phyloP scores from a whole-genome alignment of 2,113 vertebrate genomes.

The Megaleporinus macrocephalus region DNA sequence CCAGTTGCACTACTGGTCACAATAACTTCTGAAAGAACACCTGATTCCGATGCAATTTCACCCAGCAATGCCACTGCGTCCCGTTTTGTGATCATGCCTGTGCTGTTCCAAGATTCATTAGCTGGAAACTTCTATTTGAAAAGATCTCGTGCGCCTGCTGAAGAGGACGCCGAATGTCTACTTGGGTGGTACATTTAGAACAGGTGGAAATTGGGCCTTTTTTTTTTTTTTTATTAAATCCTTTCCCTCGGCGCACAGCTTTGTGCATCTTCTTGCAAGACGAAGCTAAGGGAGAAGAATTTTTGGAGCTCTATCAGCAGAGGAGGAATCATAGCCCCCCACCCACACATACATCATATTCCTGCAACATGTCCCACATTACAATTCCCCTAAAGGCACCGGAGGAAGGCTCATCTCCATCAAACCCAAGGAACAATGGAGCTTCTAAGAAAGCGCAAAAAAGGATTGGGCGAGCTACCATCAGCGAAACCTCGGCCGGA shows the following conservation, averaged over 20 bases:
- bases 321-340: conserved; percentile 73
- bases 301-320: conserved; percentile 63
- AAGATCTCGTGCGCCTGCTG: neutral
- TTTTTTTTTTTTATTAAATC: too few species aligned
- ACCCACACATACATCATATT: conserved; percentile 66
- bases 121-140: neutral
- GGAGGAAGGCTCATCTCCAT: conserved; percentile 76
- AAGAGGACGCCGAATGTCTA: neutral
- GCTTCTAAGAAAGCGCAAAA: conserved; percentile 74
- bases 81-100: neutral
- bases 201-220: neutral
- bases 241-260: conserved; percentile 42
- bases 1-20: too few species aligned
- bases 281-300: conserved; percentile 53
- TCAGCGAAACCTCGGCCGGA: conserved; percentile 81
- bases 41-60: neutral
- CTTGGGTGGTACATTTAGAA: neutral
- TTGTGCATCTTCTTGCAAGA: conserved; percentile 53
- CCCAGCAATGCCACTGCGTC: neutral
- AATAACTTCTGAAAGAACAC: too few species aligned
- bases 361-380: conserved; percentile 74
- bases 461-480: conserved; percentile 77
- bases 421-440: conserved; percentile 76
- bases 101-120: neutral
- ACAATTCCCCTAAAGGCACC: conserved; percentile 75